Evolutionary conservation across 2,113 vertebrate genomes (phyloP), one percentile per base, ranked within the genome.

Genomic region (Triplophysa tibetana): DNA sequence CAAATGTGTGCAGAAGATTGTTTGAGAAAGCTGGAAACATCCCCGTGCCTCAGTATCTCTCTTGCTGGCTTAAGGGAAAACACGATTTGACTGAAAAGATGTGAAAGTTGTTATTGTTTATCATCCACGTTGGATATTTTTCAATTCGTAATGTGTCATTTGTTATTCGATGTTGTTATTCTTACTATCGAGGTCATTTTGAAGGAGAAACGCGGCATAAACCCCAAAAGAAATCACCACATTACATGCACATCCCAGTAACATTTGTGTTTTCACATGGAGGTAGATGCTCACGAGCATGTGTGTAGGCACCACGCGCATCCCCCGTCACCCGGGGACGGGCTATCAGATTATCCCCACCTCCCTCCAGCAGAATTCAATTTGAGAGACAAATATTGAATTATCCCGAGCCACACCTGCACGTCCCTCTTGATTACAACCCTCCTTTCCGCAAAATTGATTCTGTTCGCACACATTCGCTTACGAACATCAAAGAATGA

Each of bases 351-450:
- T 78, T 66, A 69, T 48, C 38, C 19, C 14, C 67, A 33, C 62
- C 74, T 75, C 69, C 70, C 45, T 78, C 50, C 58, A 4, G 24
- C 79, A 62, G 69, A 81, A 84, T 84, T 78, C 83, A 84, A 84
- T 84, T 45, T 78, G 64, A 78, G 75, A 23, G 65, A 41, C 79
- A 84, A 84, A 84, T 84, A 84, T 84, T 84, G 70, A 84, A 81
- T 84, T 78, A 81, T 75, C 64, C 54, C 52, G 52, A 81, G 56
- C 56, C 58, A 56, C 83, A 84, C 83, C 75, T 81, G 75, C 83
- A 64, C 14, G 64, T 81, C 79, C 75, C 58, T 78, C 79, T 75
- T 81, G 83, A 84, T 84, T 81, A 69, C 29, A 69, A 26, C n/a
- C 75, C 16, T 62, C 69, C 54, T 24, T 61, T 38, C 45, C 41